These are phyloP conservation scores for Limnephilus marmoratus DNA, from an alignment of 2,888 invertebrate genomes.

Conservation along the genomic window DNA sequence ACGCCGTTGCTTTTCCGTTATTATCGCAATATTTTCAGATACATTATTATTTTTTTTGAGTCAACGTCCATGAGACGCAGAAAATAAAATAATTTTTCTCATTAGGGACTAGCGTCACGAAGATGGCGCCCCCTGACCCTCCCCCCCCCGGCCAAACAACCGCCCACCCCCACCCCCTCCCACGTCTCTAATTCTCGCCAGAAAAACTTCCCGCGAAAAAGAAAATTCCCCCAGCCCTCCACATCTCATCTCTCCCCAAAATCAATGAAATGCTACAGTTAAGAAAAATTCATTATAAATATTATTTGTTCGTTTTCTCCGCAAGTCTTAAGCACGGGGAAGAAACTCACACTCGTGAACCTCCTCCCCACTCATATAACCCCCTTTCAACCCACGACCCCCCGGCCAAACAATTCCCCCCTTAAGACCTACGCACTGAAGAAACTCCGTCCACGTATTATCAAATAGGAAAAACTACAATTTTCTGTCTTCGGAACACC, in stretches of 20 bases:
- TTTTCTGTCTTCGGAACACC: conserved; percentile 58
- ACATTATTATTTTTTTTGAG: conserved; percentile 53
- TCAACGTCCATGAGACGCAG: conserved; percentile 60
- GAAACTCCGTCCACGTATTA: conserved; percentile 50
- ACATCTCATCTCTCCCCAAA: conserved; percentile 58
- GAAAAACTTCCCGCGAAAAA: conserved; percentile 55
- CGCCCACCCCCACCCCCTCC: not conserved
- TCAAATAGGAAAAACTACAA: conserved; percentile 60
- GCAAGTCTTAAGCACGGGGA: conserved; percentile 37
- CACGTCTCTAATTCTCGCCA: conserved; percentile 43
- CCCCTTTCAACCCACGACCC: conserved; percentile 18
- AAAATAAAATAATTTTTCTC: conserved; percentile 60
- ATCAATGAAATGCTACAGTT: conserved; percentile 66
- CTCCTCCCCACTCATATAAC: conserved; percentile 16
- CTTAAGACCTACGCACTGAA: conserved; percentile 36
- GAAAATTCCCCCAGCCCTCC: conserved; percentile 47
- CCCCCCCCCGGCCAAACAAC: not conserved
- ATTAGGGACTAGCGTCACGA: conserved; percentile 63
- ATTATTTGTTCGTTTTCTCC: conserved; percentile 63
- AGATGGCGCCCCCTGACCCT: conserved; percentile 33
- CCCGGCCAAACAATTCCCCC: conserved; percentile 19
- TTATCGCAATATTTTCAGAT: conserved; percentile 47
- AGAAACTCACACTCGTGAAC: not conserved
- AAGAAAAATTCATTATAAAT: conserved; percentile 66
- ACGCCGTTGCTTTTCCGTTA: conserved; percentile 17